Conservation (phyloP, 2,888 invertebrate species). For the Epistrophe eligans region DNA sequence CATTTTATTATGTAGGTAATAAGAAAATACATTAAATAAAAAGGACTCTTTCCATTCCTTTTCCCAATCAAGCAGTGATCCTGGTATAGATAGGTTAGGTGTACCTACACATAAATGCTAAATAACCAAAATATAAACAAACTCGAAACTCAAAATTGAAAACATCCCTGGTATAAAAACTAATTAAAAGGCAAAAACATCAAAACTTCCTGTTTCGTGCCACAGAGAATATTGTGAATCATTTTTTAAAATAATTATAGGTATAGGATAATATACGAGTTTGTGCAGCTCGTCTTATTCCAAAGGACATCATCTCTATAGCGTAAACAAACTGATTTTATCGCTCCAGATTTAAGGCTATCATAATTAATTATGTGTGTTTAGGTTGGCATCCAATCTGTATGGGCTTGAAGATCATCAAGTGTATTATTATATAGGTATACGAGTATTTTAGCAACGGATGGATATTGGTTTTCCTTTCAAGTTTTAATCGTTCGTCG, state of each 20-base stretch:
- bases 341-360: constrained; percentile 20
- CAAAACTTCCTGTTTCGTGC: constrained; percentile 22
- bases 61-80: background rate
- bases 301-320: constrained; percentile 20
- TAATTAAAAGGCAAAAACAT: constrained; percentile 41
- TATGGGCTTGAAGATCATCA: constrained; percentile 6
- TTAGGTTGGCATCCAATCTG: constrained; percentile 39
- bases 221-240: constrained; percentile 37
- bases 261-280: constrained; percentile 9
- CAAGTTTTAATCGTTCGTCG: constrained; percentile 11
- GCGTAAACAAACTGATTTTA: constrained; percentile 41
- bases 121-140: constrained; percentile 23
- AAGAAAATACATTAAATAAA: constrained; percentile 1
- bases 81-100: no score
- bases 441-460: background rate
- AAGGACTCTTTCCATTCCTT: background rate
- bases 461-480: constrained; percentile 29
- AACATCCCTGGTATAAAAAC: constrained; percentile 7
- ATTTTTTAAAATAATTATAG: constrained; percentile 29
- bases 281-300: background rate
- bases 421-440: background rate
- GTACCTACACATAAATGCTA: background rate
- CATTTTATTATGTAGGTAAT: constrained; percentile 11
- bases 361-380: constrained; percentile 57
- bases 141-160: background rate